A percentile compares a stretch with the other conserved stretches of the same genome.
Evolutionary conservation across 2,888 invertebrate species (phyloP).

Genomic region (Brachyptera risi): DNA sequence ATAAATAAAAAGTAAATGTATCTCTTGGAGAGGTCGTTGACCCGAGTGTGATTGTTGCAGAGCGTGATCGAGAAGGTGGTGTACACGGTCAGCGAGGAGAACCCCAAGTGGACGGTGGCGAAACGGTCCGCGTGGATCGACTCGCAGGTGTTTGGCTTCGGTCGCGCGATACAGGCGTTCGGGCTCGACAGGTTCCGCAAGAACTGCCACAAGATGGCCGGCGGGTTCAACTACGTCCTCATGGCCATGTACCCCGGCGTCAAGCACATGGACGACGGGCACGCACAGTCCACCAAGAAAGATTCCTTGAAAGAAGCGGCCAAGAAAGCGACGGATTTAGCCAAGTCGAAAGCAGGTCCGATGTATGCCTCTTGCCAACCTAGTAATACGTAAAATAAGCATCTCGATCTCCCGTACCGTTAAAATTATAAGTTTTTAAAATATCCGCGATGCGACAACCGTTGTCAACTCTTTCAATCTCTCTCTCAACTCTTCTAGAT

Average conservation of each 20-base stretch:
- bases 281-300: conserved; percentile 37
- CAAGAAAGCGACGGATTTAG: conserved; percentile 74
- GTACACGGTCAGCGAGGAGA: conserved; percentile 67
- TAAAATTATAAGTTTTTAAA: too few relatives aligned
- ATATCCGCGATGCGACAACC: too few relatives aligned
- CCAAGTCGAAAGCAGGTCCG: conserved; percentile 57
- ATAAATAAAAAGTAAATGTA: too few relatives aligned
- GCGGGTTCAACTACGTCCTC: conserved; percentile 81
- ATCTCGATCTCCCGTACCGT: too few relatives aligned
- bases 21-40: too few relatives aligned
- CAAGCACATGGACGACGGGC: conserved; percentile 39
- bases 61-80: conserved; percentile 86
- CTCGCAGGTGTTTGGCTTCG: conserved; percentile 83
- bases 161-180: conserved; percentile 82
- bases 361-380: conserved; percentile 44
- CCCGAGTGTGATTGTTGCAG: conserved; percentile 51
- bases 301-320: conserved; percentile 73
- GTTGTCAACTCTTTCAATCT: too few relatives aligned
- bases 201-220: conserved; percentile 76
- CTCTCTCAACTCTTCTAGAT: too few relatives aligned
- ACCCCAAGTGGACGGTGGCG: conserved; percentile 70
- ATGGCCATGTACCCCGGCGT: conserved; percentile 63
- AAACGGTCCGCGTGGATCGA: conserved; percentile 83
- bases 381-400: conserved; percentile 31
- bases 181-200: conserved; percentile 86